A percentile compares a stretch with the other conserved stretches of the same genome.
These are phyloP conservation scores for Oxytorus armatus DNA, from an alignment of 2,888 invertebrate species.

Conservation along the genomic window DNA sequence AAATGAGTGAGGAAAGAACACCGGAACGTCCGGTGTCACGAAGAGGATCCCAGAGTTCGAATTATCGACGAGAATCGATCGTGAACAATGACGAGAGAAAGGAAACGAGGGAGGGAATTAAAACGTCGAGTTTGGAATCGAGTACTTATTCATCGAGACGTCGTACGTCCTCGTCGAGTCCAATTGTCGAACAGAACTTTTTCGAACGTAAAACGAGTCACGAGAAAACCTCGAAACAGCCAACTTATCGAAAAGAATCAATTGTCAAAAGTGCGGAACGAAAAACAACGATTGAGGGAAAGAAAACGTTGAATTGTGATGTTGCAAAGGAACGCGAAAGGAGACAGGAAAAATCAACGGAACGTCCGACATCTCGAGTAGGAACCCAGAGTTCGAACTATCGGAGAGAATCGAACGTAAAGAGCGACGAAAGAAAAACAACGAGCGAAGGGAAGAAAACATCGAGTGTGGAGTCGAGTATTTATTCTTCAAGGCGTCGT, in stretches of 20 bases:
- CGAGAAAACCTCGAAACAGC: conserved; percentile 37
- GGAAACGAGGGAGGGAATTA: conserved; percentile 11
- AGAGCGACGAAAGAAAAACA: neutral
- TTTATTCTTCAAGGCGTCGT: conserved; percentile 40
- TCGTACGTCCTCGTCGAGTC: conserved; percentile 43
- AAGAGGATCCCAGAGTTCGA: conserved; percentile 22
- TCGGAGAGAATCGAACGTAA: conserved; percentile 33
- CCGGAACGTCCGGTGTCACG: neutral
- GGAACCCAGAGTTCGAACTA: conserved; percentile 45
- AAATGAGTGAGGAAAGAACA: neutral
- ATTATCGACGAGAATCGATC: neutral
- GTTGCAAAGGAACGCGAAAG: conserved; percentile 6
- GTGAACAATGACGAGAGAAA: neutral
- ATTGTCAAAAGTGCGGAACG: neutral
- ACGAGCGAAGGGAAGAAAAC: conserved; percentile 14
- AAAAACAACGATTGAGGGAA: neutral
- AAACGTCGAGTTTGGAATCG: neutral
- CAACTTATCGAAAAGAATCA: too few relatives aligned
- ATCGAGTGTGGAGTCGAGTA: conserved; percentile 44
- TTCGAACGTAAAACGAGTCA: neutral
- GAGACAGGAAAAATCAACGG: conserved; percentile 4
- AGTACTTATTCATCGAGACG: conserved; percentile 20
- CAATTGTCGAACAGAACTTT: conserved; percentile 16
- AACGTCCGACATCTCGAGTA: conserved; percentile 42
- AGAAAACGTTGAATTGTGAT: neutral